A percentile compares a stretch with the other conserved stretches of the same genome.
Conservation (phyloP, 2,888 invertebrate species). For the Ophion ventricosus region DNA sequence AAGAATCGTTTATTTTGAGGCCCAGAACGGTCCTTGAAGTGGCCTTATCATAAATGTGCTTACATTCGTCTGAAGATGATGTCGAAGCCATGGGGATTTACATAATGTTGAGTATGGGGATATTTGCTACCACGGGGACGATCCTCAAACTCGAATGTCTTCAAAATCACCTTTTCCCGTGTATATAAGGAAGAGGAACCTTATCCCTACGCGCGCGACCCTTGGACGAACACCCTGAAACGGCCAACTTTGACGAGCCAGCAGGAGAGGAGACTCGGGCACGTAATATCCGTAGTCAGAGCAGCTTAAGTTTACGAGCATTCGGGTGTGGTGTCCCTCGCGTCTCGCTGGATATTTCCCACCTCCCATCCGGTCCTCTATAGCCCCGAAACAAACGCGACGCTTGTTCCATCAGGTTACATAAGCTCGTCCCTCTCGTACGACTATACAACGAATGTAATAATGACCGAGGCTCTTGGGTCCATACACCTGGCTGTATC, state of each 20-base stretch:
- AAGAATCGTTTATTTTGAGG: not conserved
- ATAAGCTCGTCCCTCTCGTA: conserved; percentile 34
- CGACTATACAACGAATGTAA: conserved; percentile 39
- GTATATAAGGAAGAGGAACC: conserved; percentile 33
- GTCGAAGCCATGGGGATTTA: not conserved
- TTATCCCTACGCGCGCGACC: conserved; percentile 54
- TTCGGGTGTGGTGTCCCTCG: conserved; percentile 49
- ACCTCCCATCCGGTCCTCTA: conserved; percentile 35
- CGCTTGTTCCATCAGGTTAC: not conserved
- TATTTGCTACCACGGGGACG: not conserved
- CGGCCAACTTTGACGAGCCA: conserved; percentile 70
- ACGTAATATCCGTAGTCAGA: conserved; percentile 70
- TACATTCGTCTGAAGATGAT: not conserved
- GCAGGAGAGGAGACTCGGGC: conserved; percentile 58
- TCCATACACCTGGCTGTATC: conserved; percentile 29
- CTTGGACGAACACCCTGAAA: conserved; percentile 62
- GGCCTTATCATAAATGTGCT: not conserved
- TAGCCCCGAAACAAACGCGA: conserved; percentile 35
- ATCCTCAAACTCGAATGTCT: not conserved
- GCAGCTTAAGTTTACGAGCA: conserved; percentile 69
- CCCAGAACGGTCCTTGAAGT: not conserved
- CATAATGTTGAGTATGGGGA: not conserved
- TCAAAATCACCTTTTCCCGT: not conserved
- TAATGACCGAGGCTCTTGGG: conserved; percentile 42
- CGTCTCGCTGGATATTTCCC: conserved; percentile 41